phyloP scores from a whole-genome alignment of 2,888 invertebrate genomes.

The Busseola fusca region DNA sequence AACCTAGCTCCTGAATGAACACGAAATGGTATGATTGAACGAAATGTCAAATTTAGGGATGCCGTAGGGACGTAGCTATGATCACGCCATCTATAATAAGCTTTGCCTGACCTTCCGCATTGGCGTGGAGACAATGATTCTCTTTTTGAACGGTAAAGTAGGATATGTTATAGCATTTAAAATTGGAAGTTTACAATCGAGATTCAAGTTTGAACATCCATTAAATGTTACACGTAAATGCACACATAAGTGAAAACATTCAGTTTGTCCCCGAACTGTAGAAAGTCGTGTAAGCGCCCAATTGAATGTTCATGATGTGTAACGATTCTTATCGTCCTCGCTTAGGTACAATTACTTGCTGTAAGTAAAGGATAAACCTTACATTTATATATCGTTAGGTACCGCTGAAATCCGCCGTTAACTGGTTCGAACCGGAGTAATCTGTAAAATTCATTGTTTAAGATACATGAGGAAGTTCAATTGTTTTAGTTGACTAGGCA shows the following conservation, averaged over 20 bases:
- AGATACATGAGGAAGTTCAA: slow-evolving; percentile 19
- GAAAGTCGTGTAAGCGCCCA: slow-evolving; percentile 33
- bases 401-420: slow-evolving; percentile 39
- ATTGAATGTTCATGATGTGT: slow-evolving; percentile 52
- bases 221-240: slow-evolving; percentile 8
- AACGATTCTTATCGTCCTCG: slow-evolving; percentile 38
- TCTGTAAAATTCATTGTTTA: slow-evolving; percentile 42
- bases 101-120: neutral
- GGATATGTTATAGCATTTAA: neutral
- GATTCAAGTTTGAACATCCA: neutral
- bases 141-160: too few relatives aligned
- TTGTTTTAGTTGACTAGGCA: slow-evolving; percentile 21
- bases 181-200: neutral
- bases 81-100: neutral
- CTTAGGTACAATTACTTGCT: slow-evolving; percentile 45
- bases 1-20: neutral
- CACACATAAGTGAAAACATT: slow-evolving; percentile 32
- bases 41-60: neutral
- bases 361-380: slow-evolving; percentile 56
- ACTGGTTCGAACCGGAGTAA: slow-evolving; percentile 42
- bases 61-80: neutral
- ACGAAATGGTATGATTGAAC: neutral
- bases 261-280: slow-evolving; percentile 15
- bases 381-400: slow-evolving; percentile 57
- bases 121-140: neutral